Evolutionary conservation across 2,113 vertebrate species (phyloP).

Genomic region (Bettongia penicillata): DNA sequence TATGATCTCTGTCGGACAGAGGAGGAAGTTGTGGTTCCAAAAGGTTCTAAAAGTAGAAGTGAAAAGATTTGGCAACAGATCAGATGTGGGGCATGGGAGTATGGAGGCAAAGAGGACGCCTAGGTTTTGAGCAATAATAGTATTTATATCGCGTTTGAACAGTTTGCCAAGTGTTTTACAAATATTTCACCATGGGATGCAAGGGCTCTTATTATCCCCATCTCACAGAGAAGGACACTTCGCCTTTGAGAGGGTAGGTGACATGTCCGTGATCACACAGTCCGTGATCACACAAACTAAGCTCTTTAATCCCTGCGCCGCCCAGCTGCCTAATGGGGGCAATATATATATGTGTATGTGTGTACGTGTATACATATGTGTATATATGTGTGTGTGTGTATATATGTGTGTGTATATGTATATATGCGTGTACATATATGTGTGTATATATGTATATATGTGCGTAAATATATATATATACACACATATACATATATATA

Average conservation of each 20-base stretch:
- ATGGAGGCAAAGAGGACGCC: background rate
- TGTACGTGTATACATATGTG: too few relatives aligned
- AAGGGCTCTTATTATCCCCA: background rate
- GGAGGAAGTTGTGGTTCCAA: background rate
- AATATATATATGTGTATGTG: too few relatives aligned
- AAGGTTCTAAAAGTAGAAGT: background rate
- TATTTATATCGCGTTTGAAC: background rate
- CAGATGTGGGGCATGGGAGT: background rate
- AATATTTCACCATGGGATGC: background rate
- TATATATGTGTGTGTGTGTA: too few relatives aligned
- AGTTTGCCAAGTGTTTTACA: background rate
- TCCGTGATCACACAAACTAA: background rate
- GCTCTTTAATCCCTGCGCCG: background rate
- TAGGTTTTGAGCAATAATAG: background rate
- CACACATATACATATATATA: too few relatives aligned
- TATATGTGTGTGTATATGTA: too few relatives aligned
- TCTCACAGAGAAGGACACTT: constrained; percentile 20
- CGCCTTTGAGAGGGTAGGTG: background rate
- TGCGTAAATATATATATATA: too few relatives aligned
- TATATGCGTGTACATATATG: too few relatives aligned
- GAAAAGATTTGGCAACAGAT: background rate
- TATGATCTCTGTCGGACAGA: too few relatives aligned
- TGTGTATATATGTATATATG: too few relatives aligned
- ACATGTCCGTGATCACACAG: background rate
- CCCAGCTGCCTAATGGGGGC: background rate